Conservation (phyloP, 2,113 vertebrate species). For the Gallinago jamesoni region DNA sequence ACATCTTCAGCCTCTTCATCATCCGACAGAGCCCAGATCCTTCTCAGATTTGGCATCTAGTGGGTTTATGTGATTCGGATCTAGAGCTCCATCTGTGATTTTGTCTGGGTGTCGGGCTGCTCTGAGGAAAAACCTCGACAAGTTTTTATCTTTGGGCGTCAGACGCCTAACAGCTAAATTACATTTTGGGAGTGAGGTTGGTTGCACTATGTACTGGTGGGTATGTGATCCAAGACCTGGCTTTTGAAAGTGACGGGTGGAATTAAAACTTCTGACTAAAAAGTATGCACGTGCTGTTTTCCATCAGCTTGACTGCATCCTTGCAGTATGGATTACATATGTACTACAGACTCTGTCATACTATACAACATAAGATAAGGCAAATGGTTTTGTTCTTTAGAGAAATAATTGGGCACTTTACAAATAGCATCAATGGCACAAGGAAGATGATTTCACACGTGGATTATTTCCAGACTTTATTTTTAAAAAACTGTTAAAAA, state of each 20-base stretch:
- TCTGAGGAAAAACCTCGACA: slow-evolving; percentile 30
- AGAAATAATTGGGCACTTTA: slow-evolving; percentile 69
- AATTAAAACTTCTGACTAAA: slow-evolving; percentile 20
- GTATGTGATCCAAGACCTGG: slow-evolving; percentile 50
- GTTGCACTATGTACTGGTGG: slow-evolving; percentile 56
- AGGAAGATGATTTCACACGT: slow-evolving; percentile 41
- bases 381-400: slow-evolving; percentile 69
- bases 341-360: background rate
- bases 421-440: slow-evolving; percentile 53
- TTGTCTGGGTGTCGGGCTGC: slow-evolving; percentile 16
- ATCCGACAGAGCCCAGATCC: slow-evolving; percentile 66
- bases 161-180: slow-evolving; percentile 39
- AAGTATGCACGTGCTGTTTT: slow-evolving; percentile 15
- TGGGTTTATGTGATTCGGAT: slow-evolving; percentile 71
- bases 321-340: slow-evolving; percentile 31
- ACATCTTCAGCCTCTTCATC: slow-evolving; percentile 71
- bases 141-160: slow-evolving; percentile 5
- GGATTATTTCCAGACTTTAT: slow-evolving; percentile 42
- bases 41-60: slow-evolving; percentile 76
- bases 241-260: slow-evolving; percentile 31
- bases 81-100: slow-evolving; percentile 48
- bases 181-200: slow-evolving; percentile 30
- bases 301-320: slow-evolving; percentile 20
- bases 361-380: slow-evolving; percentile 65
- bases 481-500: slow-evolving; percentile 34